These are phyloP conservation scores for Dolichoris vasculosae DNA, from an alignment of 1,140 invertebrate genomes.

Conservation along the genomic window DNA sequence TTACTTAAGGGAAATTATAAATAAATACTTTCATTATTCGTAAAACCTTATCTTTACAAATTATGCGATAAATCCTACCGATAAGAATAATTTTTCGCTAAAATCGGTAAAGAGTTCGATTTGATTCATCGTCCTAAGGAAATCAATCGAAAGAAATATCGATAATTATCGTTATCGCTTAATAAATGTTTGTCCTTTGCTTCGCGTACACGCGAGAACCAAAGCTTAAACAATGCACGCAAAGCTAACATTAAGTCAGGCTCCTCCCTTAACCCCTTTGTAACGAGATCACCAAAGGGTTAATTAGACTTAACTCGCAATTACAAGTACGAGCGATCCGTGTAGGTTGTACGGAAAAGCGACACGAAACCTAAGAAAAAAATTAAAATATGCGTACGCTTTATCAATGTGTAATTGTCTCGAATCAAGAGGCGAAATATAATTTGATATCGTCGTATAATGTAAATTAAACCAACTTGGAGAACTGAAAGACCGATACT, in stretches of 20 bases:
- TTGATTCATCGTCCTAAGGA: no score
- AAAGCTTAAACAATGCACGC: slow-evolving; percentile 42
- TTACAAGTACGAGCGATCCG: slow-evolving; percentile 32
- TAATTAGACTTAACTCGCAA: slow-evolving; percentile 54
- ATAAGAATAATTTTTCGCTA: background rate
- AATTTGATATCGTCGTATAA: background rate
- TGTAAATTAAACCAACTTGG: background rate
- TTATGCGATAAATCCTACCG: no score
- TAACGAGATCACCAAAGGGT: slow-evolving; percentile 53
- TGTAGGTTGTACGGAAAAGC: background rate
- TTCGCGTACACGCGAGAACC: background rate
- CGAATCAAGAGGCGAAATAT: background rate
- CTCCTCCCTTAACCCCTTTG: slow-evolving; percentile 10
- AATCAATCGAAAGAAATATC: background rate
- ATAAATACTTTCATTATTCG: background rate
- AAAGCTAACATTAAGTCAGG: slow-evolving; percentile 23
- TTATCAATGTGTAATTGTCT: background rate
- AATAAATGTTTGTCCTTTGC: background rate
- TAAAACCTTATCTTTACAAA: background rate
- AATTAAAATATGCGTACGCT: background rate
- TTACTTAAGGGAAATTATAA: background rate
- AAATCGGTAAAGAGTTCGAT: background rate
- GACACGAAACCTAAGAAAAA: background rate
- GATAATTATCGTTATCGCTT: background rate
- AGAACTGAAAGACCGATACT: no score